Conservation (phyloP, 37 sponge, comb jelly and placozoan genomes). For the Diacarnus erythraeanus region DNA sequence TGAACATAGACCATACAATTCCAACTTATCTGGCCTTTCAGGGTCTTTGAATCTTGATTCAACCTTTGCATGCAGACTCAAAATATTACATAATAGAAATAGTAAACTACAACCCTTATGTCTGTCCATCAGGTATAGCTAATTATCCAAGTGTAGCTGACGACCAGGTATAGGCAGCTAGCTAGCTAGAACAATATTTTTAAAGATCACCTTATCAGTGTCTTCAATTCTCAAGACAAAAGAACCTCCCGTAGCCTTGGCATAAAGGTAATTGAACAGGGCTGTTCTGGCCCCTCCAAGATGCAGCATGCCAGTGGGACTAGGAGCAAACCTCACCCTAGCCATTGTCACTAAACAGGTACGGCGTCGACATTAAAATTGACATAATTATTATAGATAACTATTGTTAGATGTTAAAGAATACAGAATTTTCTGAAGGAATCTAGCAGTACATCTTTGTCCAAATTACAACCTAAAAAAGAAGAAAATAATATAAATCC, state of each 20-base stretch:
- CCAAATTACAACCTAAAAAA: slow-evolving; percentile 47
- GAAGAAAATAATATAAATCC: neutral
- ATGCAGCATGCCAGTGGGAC: slow-evolving; percentile 87
- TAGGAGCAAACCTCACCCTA: slow-evolving; percentile 90
- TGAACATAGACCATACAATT: too few relatives aligned
- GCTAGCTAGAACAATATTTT: neutral
- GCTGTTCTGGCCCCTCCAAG: slow-evolving; percentile 88
- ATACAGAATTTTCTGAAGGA: slow-evolving; percentile 43
- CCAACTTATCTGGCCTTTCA: too few relatives aligned
- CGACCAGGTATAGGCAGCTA: neutral
- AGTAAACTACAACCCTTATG: too few relatives aligned
- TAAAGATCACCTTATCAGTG: slow-evolving; percentile 63
- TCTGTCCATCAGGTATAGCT: too few relatives aligned
- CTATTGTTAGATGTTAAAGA: neutral
- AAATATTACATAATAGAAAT: too few relatives aligned
- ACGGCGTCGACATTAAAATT: too few relatives aligned
- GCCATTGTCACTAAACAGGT: slow-evolving; percentile 7
- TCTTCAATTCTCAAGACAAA: slow-evolving; percentile 82
- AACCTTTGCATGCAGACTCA: too few relatives aligned
- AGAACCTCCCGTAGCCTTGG: slow-evolving; percentile 59
- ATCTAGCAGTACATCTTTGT: slow-evolving; percentile 27
- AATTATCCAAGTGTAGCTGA: too few relatives aligned
- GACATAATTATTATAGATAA: too few relatives aligned
- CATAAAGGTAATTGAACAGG: slow-evolving; percentile 83
- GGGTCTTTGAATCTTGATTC: too few relatives aligned